A percentile compares a stretch with the other conserved stretches of the same genome.
phyloP scores from a whole-genome alignment of 2,113 vertebrate species.

The Chionomys nivalis region DNA sequence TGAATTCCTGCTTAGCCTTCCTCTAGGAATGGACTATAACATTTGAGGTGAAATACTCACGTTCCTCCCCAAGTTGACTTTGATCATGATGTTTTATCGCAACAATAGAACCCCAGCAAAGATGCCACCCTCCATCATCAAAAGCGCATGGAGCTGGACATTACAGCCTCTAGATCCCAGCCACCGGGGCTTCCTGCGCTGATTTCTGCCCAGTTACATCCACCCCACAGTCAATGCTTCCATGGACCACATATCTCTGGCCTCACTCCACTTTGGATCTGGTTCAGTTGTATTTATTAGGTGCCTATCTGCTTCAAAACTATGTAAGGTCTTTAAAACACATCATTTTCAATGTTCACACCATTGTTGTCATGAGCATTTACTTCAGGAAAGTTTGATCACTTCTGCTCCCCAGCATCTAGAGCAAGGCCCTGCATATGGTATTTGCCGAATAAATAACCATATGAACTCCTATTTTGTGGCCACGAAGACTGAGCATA shows the following conservation, averaged over 20 bases:
- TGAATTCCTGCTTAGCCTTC: not conserved
- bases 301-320: not conserved
- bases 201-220: not conserved
- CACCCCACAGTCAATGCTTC: not conserved
- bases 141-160: fast-evolving
- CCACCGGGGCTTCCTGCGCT: fast-evolving
- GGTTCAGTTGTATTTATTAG: not conserved
- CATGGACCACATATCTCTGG: not conserved
- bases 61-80: not conserved
- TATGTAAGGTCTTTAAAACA: not conserved
- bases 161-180: no score
- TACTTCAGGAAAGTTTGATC: not conserved
- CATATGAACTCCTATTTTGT: not conserved
- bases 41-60: not conserved
- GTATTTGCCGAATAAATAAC: not conserved
- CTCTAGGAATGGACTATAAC: not conserved
- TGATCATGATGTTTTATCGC: not conserved
- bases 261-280: not conserved
- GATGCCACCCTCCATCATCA: no score
- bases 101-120: not conserved
- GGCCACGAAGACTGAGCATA: not conserved
- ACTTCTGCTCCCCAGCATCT: not conserved
- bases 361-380: not conserved
- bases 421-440: not conserved
- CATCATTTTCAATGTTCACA: not conserved